Evolutionary conservation across 1,140 invertebrate species (phyloP).

Genomic region (Brachionus rubens): DNA sequence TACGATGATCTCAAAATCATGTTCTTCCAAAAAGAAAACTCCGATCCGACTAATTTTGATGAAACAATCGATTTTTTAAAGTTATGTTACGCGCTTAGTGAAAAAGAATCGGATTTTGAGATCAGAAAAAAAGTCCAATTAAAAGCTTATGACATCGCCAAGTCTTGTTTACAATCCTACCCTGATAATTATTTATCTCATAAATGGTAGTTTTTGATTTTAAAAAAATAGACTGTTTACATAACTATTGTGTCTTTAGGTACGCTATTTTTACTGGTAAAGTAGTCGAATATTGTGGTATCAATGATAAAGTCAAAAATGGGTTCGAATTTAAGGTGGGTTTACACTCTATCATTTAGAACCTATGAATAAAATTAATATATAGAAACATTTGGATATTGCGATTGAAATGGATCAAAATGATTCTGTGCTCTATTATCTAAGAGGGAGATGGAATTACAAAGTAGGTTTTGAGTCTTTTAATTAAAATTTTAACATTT

Average conservation of each 20-base stretch:
- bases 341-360: not conserved
- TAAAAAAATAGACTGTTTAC: not conserved
- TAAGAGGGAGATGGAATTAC: slow-evolving; percentile 29
- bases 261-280: slow-evolving; percentile 19
- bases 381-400: slow-evolving; percentile 23
- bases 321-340: slow-evolving; percentile 43
- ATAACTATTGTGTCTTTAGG: not conserved
- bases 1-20: slow-evolving; percentile 3
- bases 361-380: not conserved
- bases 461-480: slow-evolving; percentile 12
- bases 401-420: slow-evolving; percentile 4
- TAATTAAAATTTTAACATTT: not conserved
- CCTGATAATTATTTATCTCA: slow-evolving; percentile 7
- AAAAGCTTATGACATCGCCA: not conserved
- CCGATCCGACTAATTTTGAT: not conserved
- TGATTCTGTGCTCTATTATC: slow-evolving; percentile 6
- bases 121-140: not conserved
- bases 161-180: not conserved
- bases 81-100: not conserved
- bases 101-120: not conserved
- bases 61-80: slow-evolving; percentile 3
- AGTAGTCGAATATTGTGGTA: not conserved
- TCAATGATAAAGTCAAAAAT: slow-evolving; percentile 42
- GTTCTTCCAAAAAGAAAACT: not conserved
- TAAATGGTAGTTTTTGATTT: slow-evolving; percentile 11